Conservation (phyloP, 1,140 invertebrate species). For the Ctenoplectra terminalis region DNA sequence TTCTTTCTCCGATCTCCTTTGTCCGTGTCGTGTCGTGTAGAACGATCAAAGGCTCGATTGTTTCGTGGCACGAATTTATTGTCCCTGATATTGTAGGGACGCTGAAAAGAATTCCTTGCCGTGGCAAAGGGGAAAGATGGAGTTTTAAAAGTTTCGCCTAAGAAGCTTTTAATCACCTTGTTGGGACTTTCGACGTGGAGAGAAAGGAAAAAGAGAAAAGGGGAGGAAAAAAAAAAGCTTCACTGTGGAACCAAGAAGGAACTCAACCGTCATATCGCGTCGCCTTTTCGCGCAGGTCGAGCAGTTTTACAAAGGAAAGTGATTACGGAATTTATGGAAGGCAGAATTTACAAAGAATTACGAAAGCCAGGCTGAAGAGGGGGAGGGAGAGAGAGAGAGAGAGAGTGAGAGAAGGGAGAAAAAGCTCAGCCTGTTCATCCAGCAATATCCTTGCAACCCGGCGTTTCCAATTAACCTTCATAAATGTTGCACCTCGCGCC, state of each 20-base stretch:
- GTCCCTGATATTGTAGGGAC: background rate
- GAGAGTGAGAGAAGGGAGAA: too few relatives aligned
- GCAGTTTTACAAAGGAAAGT: slow-evolving; percentile 30
- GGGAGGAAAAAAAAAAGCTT: background rate
- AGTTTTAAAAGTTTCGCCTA: slow-evolving; percentile 28
- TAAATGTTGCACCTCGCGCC: background rate
- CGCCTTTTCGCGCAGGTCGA: background rate
- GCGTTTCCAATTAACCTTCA: slow-evolving; percentile 35
- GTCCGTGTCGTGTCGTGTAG: background rate
- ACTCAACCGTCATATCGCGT: slow-evolving; percentile 29
- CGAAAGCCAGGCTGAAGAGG: too few relatives aligned
- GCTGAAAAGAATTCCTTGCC: slow-evolving; percentile 10
- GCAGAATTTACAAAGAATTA: slow-evolving; percentile 25
- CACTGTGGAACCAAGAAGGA: background rate
- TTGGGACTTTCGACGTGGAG: background rate
- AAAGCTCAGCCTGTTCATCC: background rate
- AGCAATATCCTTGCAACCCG: background rate
- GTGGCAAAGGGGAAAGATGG: background rate
- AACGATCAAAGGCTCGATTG: slow-evolving; percentile 15
- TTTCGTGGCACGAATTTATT: slow-evolving; percentile 29
- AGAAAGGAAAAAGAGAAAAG: background rate
- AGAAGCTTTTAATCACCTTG: slow-evolving; percentile 49
- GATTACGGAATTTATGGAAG: slow-evolving; percentile 31
- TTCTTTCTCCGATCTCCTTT: background rate
- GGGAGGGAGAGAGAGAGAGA: background rate